Percentiles rank a stretch among this genome's conserved stretches.
Conservation (phyloP, 1,140 invertebrate species). For the Daktulosphaira vitifoliae region DNA sequence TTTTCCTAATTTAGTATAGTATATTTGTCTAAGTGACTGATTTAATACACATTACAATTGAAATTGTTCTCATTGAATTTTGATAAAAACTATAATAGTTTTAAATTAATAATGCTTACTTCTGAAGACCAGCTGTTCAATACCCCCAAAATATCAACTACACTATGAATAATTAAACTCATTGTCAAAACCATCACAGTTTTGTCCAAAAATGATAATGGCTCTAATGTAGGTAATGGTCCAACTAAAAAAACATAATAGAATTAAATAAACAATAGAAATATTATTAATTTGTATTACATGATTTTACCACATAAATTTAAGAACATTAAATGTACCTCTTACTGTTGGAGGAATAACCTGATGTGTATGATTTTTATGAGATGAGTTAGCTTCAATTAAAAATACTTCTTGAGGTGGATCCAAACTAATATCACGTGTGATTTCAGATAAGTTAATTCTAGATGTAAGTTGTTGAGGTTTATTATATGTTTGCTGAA, state of each 20-base stretch:
- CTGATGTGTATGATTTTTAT: slow-evolving; percentile 3
- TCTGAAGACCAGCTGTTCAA: slow-evolving; percentile 18
- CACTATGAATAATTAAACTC: slow-evolving; percentile 7
- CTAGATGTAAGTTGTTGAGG: slow-evolving; percentile 43
- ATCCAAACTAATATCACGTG: slow-evolving; percentile 43
- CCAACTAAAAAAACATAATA: slow-evolving; percentile 7
- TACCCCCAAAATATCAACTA: background rate
- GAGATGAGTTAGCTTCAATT: slow-evolving; percentile 36
- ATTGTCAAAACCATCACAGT: background rate
- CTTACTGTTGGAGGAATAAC: slow-evolving; percentile 26
- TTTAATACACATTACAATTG: too few relatives aligned
- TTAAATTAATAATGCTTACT: background rate
- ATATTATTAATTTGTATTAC: background rate
- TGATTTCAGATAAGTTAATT: slow-evolving; percentile 44
- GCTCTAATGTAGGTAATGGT: slow-evolving; percentile 26
- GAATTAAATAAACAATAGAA: background rate
- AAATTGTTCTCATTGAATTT: too few relatives aligned
- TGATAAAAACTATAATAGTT: too few relatives aligned
- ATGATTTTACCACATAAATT: too few relatives aligned
- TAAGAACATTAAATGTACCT: slow-evolving; percentile 16
- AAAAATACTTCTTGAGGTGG: slow-evolving; percentile 43
- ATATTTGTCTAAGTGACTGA: too few relatives aligned
- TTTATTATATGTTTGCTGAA: slow-evolving; percentile 44
- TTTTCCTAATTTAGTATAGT: too few relatives aligned
- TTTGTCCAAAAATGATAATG: slow-evolving; percentile 22